Percentiles rank a stretch among this genome's conserved stretches.
These are phyloP conservation scores for Eilema sororculum DNA, from an alignment of 2,888 invertebrate genomes.

Conservation along the genomic window DNA sequence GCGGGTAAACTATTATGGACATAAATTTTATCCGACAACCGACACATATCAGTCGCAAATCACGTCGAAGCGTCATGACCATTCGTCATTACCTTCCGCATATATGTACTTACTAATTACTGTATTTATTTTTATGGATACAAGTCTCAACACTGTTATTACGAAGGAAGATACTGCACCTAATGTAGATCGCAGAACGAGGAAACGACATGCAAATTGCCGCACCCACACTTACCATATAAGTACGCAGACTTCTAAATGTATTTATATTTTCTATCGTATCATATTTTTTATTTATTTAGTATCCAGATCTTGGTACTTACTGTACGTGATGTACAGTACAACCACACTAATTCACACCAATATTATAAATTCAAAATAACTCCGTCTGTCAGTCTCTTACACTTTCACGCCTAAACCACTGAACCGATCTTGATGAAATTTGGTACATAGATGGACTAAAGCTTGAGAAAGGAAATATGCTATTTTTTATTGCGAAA, in stretches of 20 bases:
- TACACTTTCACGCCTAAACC: too few species aligned
- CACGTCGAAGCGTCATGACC: slow-evolving; percentile 30
- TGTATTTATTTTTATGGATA: slow-evolving; percentile 68
- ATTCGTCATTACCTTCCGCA: slow-evolving; percentile 60
- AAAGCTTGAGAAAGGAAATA: too few species aligned
- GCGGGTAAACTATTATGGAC: not conserved
- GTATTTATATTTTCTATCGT: slow-evolving; percentile 30
- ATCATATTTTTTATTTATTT: not conserved
- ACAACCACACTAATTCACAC: too few species aligned
- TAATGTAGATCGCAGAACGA: slow-evolving; percentile 42
- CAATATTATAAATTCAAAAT: too few species aligned
- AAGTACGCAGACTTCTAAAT: slow-evolving; percentile 20
- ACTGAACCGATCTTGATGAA: too few species aligned
- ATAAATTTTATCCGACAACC: not conserved
- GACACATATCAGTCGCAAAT: slow-evolving; percentile 34
- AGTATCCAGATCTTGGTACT: not conserved
- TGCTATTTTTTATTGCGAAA: too few species aligned
- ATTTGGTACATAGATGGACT: too few species aligned
- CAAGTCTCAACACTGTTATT: slow-evolving; percentile 22
- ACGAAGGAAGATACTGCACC: slow-evolving; percentile 33
- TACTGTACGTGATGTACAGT: too few species aligned
- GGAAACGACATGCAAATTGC: slow-evolving; percentile 50
- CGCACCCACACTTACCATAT: slow-evolving; percentile 36
- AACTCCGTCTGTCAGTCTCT: too few species aligned
- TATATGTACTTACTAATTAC: slow-evolving; percentile 60